phyloP scores from a whole-genome alignment of 2,888 invertebrate genomes.

The Chalcosyrphus nemorum region DNA sequence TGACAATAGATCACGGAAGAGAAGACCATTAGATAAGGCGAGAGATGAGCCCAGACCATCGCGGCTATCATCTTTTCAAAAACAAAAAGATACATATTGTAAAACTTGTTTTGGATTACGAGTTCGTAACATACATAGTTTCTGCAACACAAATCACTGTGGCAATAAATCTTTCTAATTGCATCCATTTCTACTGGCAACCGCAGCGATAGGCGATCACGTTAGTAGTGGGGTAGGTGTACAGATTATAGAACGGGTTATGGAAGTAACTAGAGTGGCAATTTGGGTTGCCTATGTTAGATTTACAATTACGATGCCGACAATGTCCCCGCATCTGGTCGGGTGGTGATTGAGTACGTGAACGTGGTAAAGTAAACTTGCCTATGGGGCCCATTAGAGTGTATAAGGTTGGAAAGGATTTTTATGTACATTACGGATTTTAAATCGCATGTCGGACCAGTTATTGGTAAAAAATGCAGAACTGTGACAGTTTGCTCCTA shows the following conservation, averaged over 20 bases:
- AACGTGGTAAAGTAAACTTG: neutral
- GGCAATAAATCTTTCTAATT: conserved; percentile 59
- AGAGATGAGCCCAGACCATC: neutral
- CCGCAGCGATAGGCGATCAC: conserved; percentile 20
- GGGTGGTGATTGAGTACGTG: conserved; percentile 26
- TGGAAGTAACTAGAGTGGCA: conserved; percentile 15
- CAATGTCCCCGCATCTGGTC: conserved; percentile 31
- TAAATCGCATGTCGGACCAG: neutral
- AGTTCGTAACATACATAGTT: conserved; percentile 19
- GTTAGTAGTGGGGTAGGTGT: neutral
- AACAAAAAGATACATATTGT: neutral
- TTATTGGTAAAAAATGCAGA: neutral
- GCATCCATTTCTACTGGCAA: conserved; percentile 29
- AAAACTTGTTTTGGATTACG: conserved; percentile 21
- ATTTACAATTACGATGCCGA: conserved; percentile 60
- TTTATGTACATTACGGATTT: conserved; percentile 28
- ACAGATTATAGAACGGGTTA: conserved; percentile 6
- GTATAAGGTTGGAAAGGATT: conserved; percentile 3
- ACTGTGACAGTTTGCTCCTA: neutral
- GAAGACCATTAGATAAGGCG: conserved; percentile 8
- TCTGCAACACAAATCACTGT: conserved; percentile 34
- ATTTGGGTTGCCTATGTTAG: conserved; percentile 40
- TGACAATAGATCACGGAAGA: conserved; percentile 18
- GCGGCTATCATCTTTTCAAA: neutral
- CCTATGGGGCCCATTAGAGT: conserved; percentile 7